Evolutionary conservation across 1,140 invertebrate species (phyloP), one percentile per base, ranked within the genome.

Genomic region (Cotesia typhae): DNA sequence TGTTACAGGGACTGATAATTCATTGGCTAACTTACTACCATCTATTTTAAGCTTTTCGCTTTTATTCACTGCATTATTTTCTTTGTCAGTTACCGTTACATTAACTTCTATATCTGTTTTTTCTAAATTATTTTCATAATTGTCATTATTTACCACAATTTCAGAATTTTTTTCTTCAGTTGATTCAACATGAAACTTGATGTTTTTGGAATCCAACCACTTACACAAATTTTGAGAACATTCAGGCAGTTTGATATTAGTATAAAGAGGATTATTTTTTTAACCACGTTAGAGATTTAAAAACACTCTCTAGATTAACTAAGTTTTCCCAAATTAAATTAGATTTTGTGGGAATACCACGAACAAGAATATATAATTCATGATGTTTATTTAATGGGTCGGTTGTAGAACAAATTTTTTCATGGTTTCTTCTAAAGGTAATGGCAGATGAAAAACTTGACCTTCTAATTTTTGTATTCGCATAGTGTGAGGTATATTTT

Each of bases 351-450:
- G 74, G 71, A 61, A 72, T 20, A 9, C 74, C 69, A 7, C 76
- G 36, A 17, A 77, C 63, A 10, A 73, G 7, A 12, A 77, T 70
- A n/a, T n/a, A n/a, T 36, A 77, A 59, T 60, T 74, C 68, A 57
- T 61, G 71, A 51, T 75, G 66, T 10, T 60, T 72, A 77, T 78
- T 76, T 7, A 82, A 71, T 7, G 77, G 67, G 55, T 65, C 74
- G 0, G 38, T 72, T 12, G 72, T 12, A 14, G 74, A 59, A 73
- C 75, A 78, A 65, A 76, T 72, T 79, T 82, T 74, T 77, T 76
- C 47, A 76, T 71, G 9, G 79, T 82, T 72, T 80, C 70, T 74
- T 81, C 75, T n/a, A 81, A 61, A 4, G 79, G 77, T 66, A 83
- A 76, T 6, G 80, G 81, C 14, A 83, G 75, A 79, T 83, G 79